Evolutionary conservation across 2,888 invertebrate species (phyloP).

Genomic region (Stegana nigrithorax): DNA sequence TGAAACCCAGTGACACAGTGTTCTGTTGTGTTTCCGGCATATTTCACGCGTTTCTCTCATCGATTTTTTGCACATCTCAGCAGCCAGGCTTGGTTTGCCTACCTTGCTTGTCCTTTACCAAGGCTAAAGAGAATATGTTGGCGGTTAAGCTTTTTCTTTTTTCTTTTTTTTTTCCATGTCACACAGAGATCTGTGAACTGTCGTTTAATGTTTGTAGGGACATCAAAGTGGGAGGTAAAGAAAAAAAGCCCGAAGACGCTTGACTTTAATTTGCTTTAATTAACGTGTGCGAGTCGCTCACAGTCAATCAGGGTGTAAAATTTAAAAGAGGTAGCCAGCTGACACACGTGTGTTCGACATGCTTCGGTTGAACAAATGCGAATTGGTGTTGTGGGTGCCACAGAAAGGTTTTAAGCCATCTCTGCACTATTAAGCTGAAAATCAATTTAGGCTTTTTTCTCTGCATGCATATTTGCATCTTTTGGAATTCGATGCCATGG

Average conservation of each 20-base stretch:
- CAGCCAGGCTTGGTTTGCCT: neutral
- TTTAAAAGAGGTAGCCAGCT: too few relatives aligned
- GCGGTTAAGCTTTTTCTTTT: neutral
- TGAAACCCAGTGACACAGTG: constrained; percentile 28
- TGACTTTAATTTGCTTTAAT: constrained; percentile 50
- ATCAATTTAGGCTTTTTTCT: too few relatives aligned
- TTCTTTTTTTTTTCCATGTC: neutral
- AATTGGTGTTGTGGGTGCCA: neutral
- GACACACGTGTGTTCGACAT: too few relatives aligned
- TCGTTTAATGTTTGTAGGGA: neutral
- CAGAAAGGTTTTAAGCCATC: neutral
- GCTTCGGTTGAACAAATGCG: too few relatives aligned
- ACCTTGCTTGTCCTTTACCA: neutral
- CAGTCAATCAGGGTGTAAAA: neutral
- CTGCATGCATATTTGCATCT: too few relatives aligned
- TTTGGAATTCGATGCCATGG: too few relatives aligned
- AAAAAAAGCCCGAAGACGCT: too few relatives aligned
- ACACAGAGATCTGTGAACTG: neutral
- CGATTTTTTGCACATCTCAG: constrained; percentile 10
- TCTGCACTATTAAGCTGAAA: too few relatives aligned
- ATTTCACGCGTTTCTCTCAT: constrained; percentile 14
- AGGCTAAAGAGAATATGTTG: neutral
- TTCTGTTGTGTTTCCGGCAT: constrained; percentile 28
- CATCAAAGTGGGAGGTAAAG: too few relatives aligned
- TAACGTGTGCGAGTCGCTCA: constrained; percentile 35